Conservation (phyloP, 2,113 vertebrate genomes). For the Podarcis cretensis region DNA sequence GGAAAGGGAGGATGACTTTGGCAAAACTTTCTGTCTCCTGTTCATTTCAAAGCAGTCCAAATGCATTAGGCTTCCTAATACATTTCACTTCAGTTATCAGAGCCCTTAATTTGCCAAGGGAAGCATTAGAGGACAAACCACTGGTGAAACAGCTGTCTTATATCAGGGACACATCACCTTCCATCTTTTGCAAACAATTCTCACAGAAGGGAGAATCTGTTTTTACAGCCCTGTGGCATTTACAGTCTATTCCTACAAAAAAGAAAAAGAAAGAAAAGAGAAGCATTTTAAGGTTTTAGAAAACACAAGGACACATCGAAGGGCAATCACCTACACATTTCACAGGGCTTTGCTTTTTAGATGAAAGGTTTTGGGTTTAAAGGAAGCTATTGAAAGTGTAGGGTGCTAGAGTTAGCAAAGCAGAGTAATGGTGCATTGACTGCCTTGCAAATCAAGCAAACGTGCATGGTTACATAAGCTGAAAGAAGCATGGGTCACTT, state of each 20-base stretch:
- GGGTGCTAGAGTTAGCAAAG: neutral
- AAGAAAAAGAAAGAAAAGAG: neutral
- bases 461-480: neutral
- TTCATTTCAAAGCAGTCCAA: conserved; percentile 28
- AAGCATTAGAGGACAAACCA: conserved; percentile 48
- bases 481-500: neutral
- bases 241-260: conserved; percentile 42
- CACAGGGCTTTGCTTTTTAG: neutral
- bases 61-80: conserved; percentile 6
- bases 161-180: conserved; percentile 58
- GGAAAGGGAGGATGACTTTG: neutral
- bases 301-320: conserved; percentile 1
- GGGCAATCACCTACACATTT: conserved; percentile 10
- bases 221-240: conserved; percentile 51
- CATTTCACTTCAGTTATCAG: conserved; percentile 28
- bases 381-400: neutral
- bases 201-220: conserved; percentile 49
- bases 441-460: fast-evolving
- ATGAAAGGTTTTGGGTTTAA: fast-evolving
- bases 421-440: neutral
- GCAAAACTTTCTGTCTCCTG: neutral
- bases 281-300: conserved; percentile 2
- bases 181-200: conserved; percentile 41
- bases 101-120: conserved; percentile 42
- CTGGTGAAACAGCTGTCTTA: conserved; percentile 39